Percentiles rank a stretch among this genome's conserved stretches.
These are phyloP conservation scores for Chrysogorgia sp. DNA, from an alignment of 92 coral and sea anemone species.

Conservation along the genomic window DNA sequence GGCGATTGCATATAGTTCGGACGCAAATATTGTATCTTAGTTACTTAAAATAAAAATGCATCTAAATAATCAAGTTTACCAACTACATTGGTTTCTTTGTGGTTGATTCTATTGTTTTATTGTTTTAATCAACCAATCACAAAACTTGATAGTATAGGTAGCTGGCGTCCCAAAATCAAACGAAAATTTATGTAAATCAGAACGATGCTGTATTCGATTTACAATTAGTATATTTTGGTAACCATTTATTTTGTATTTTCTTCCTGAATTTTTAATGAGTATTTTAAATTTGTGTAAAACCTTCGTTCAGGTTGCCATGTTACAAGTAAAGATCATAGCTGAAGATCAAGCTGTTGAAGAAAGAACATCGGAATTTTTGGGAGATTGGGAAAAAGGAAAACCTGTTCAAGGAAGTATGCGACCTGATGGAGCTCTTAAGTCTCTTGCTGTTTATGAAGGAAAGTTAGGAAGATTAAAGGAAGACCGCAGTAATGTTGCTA, in stretches of 20 bases:
- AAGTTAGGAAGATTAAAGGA: constrained; percentile 93
- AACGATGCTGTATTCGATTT: too few relatives aligned
- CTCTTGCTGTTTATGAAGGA: constrained; percentile 93
- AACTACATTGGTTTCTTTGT: too few relatives aligned
- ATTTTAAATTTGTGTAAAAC: neutral
- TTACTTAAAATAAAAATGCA: too few relatives aligned
- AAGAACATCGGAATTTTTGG: constrained; percentile 82
- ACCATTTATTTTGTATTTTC: neutral
- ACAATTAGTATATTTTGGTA: neutral
- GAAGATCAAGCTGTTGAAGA: constrained; percentile 98
- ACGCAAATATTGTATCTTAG: too few relatives aligned
- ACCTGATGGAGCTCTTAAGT: constrained; percentile 91
- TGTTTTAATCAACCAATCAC: too few relatives aligned
- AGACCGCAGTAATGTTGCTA: constrained; percentile 98
- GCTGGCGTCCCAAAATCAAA: too few relatives aligned
- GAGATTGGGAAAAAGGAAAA: constrained; percentile 98
- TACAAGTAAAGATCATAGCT: constrained; percentile 98
- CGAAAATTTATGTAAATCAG: too few relatives aligned
- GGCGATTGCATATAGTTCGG: too few relatives aligned
- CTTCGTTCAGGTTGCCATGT: constrained; percentile 76
- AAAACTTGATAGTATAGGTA: too few relatives aligned
- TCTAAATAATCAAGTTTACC: too few relatives aligned
- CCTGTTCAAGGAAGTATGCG: constrained; percentile 91
- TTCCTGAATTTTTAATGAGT: neutral
- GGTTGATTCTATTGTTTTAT: too few relatives aligned